phyloP scores from a whole-genome alignment of 1,140 invertebrate genomes.

The Drosophila nigromelanica region DNA sequence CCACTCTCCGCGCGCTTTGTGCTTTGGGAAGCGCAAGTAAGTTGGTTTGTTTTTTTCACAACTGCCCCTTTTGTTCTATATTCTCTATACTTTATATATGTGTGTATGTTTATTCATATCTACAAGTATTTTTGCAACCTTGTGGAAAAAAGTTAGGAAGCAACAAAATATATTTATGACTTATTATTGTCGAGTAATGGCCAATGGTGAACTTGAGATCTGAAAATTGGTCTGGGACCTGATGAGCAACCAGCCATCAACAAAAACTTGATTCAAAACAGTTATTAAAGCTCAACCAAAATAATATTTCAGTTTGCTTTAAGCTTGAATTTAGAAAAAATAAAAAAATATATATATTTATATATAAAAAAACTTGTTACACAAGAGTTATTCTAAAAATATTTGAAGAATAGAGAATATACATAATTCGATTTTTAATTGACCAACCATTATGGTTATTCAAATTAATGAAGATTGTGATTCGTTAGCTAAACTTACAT shows the following conservation, averaged over 20 bases:
- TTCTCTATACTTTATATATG: conserved; percentile 6
- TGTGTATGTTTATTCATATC: conserved; percentile 30
- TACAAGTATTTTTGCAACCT: conserved; percentile 62
- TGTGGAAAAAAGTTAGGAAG: conserved; percentile 54
- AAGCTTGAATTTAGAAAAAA: too few species aligned
- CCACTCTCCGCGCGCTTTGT: background rate
- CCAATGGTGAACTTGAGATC: conserved; percentile 2
- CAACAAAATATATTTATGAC: conserved; percentile 72
- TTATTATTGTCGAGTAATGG: conserved; percentile 58
- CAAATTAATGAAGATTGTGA: too few species aligned
- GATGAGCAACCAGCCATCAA: conserved; percentile 1
- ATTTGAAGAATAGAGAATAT: too few species aligned
- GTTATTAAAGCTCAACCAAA: too few species aligned
- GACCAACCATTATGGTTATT: too few species aligned
- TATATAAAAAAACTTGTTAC: too few species aligned
- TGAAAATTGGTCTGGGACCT: conserved; percentile 31
- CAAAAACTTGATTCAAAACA: background rate
- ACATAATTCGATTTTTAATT: too few species aligned
- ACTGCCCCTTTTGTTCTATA: conserved; percentile 4
- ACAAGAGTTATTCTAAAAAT: too few species aligned
- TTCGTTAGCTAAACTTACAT: too few species aligned
- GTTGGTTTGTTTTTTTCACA: conserved; percentile 49
- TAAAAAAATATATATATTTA: too few species aligned
- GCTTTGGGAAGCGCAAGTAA: conserved; percentile 37
- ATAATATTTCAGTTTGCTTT: too few species aligned